These are phyloP conservation scores for Leptinotarsa peninsularis DNA, from an alignment of 2,888 invertebrate genomes.

Conservation along the genomic window DNA sequence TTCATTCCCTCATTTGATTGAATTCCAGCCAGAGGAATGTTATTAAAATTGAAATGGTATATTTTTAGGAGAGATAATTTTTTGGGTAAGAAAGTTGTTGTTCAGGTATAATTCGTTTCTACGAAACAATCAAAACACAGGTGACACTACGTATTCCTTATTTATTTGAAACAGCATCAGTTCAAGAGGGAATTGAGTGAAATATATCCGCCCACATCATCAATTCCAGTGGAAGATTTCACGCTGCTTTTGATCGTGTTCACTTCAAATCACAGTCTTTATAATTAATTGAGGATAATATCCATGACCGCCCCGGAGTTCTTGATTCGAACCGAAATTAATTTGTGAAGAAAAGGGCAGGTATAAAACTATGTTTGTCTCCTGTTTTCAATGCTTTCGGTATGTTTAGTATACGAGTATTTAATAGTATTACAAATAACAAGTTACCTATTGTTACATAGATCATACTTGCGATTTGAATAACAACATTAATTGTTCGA, in stretches of 20 bases:
- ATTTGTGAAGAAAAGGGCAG: background rate
- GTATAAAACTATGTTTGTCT: background rate
- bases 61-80: too few species aligned
- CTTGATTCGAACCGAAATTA: conserved; percentile 37
- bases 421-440: too few species aligned
- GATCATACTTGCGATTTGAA: too few species aligned
- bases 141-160: background rate
- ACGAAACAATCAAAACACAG: background rate
- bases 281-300: conserved; percentile 50
- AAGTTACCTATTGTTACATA: too few species aligned
- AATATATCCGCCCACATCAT: conserved; percentile 6
- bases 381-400: background rate
- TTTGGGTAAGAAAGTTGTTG: too few species aligned
- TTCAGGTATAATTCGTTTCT: too few species aligned
- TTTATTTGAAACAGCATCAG: background rate
- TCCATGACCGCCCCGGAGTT: conserved; percentile 43
- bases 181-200: conserved; percentile 2
- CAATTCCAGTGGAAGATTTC: conserved; percentile 6
- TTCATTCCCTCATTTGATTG: too few species aligned
- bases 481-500: too few species aligned
- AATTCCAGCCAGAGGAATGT: too few species aligned
- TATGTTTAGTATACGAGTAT: too few species aligned
- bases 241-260: conserved; percentile 36
- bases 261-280: conserved; percentile 38
- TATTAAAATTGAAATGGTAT: too few species aligned